Evolutionary conservation across 2,113 vertebrate species (phyloP), one percentile per base, ranked within the genome.

Genomic region (Colaptes auratus): DNA sequence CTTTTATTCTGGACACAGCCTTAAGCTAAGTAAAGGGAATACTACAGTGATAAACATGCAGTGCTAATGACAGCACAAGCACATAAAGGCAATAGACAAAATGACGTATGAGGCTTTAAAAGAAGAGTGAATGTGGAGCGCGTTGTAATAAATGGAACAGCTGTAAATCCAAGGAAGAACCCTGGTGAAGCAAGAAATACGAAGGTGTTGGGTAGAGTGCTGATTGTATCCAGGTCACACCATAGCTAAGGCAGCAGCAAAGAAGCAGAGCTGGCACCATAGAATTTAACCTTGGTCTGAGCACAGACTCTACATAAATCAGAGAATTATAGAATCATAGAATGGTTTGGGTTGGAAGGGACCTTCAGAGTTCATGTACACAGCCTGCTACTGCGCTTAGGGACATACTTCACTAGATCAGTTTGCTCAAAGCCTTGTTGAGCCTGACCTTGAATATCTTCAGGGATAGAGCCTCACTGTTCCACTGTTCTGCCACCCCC

Each of bases 31-130:
- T 0, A 66, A 8, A 50, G 6, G 7, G 9, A 24, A 23, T 9
- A 50, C 36, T 19, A 28, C 14, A 18, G 7, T 55, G 36, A 13
- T 36, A 42, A 0, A 4, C 25, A 53, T 24, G n/a, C 72, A 52
- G 23, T 30, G 18, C n/a, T 81, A 33, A 12, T 9, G 19, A 64
- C 18, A 92, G 55, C 36, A 16, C 3, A 12, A 18, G 21, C 8
- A 3, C 18, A 11, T n/a, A 80, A 73, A 90, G 9, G 15, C 35
- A 90, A 6, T 4, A 46, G 10, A 46, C 0, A 0, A 82, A 91
- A 82, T 0, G 1, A 42, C 9, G 50, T 13, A 35, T 18, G 14
- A 76, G 21, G 8, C 24, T 83, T 78, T 30, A 63, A 60, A 75
- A 64, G 17, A 92, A 52, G 7, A 3, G 12, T 31, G 7, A 10